Evolutionary conservation across 37 sponge, comb jelly and placozoan genomes (phyloP).

Genomic region (Hexactinellida sp.): DNA sequence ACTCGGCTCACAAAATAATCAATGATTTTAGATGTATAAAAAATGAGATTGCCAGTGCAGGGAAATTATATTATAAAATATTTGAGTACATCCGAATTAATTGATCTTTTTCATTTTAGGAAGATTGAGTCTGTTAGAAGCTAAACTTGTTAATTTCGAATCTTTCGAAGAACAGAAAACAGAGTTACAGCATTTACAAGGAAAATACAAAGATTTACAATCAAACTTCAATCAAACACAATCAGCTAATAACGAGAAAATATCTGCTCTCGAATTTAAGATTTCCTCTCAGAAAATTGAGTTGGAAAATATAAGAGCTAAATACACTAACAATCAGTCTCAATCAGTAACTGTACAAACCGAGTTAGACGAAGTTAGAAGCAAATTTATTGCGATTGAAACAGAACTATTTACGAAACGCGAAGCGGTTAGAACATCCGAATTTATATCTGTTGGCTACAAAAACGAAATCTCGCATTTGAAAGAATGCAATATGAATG

Average conservation of each 20-base stretch:
- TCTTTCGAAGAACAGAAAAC: not conserved
- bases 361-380: not conserved
- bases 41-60: too few relatives aligned
- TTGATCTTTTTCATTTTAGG: too few relatives aligned
- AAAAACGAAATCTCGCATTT: not conserved
- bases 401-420: not conserved
- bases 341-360: not conserved
- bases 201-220: not conserved
- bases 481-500: not conserved
- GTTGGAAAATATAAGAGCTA: not conserved
- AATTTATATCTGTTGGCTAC: not conserved
- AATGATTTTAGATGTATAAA: too few relatives aligned
- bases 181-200: not conserved
- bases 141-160: not conserved
- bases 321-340: not conserved
- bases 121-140: not conserved
- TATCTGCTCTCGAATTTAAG: not conserved
- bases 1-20: too few relatives aligned
- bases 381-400: not conserved
- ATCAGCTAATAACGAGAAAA: not conserved
- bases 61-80: too few relatives aligned
- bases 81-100: too few relatives aligned
- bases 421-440: not conserved
- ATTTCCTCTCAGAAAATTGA: conserved; percentile 2
- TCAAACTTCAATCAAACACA: not conserved